Evolutionary conservation across 37 sponge, comb jelly and placozoan genomes (phyloP), one percentile per base, ranked within the genome.

Genomic region (Theonella swinhoei): DNA sequence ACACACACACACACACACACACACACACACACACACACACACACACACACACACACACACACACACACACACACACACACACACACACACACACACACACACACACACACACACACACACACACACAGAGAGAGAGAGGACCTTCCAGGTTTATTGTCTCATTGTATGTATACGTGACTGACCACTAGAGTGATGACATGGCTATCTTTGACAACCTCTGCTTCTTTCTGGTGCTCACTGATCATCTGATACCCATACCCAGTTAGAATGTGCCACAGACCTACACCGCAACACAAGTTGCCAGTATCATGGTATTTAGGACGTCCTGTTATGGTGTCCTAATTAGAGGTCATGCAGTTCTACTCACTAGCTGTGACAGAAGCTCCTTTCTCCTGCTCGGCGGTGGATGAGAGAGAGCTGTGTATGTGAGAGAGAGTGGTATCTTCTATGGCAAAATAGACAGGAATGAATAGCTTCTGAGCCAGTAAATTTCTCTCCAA

Each of bases 361-460:
- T 80, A 29, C 79, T 73, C 47, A 90, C 94, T 67, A 36, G 83
- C 81, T 41, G 81, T 72, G 0, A 83, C 91, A 58, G 96, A 87
- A 0, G 88, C 86, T 36, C 68, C 68, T 28, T 64, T 73, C 47
- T 87, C 84, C 24, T 29, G 61, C 60, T 47, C 37, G 5, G 79
- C 90, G 42, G 80, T 62, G 22, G 14, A 31, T 22, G 70, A 54
- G n/a, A 92, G 39, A 19, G 83, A 64, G 22, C 72, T 47, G 34
- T 86, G 62, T 24, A 95, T 73, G 23, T 77, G 67, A 34, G 32
- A 0, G 1, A 95, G 33, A 39, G 74, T 71, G 11, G 29, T 42
- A 37, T 77, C 89, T 47, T 95, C 96, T 17, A 39, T 36, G 32
- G 84, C 77, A 77, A 95, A 87, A 63, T 95, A 95, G 8, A 95